These are phyloP conservation scores for Trachymyrmex cornetzi DNA, from an alignment of 1,140 invertebrate species.

Conservation along the genomic window DNA sequence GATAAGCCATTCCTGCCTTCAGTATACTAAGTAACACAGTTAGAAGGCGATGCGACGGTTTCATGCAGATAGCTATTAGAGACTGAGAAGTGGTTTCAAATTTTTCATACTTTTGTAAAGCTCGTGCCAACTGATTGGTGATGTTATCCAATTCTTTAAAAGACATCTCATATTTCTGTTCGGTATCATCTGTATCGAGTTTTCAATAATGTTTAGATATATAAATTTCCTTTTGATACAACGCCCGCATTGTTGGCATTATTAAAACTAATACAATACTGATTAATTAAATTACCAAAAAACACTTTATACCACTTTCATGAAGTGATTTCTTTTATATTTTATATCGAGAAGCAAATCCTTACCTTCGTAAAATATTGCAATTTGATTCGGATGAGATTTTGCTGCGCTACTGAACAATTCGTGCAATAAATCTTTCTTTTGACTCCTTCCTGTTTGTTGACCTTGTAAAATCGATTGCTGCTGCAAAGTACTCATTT, in stretches of 20 bases:
- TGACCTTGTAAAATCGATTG: constrained; percentile 89
- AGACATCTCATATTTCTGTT: constrained; percentile 82
- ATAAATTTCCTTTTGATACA: neutral
- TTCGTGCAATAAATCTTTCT: constrained; percentile 85
- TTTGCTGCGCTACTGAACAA: constrained; percentile 85
- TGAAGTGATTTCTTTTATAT: neutral
- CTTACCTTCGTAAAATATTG: constrained; percentile 88
- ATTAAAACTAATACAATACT: neutral
- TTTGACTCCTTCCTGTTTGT: constrained; percentile 81
- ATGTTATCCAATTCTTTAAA: constrained; percentile 88
- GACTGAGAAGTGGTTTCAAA: constrained; percentile 87
- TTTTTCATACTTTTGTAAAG: constrained; percentile 87
- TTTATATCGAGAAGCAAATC: neutral
- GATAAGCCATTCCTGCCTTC: constrained; percentile 93
- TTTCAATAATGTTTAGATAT: neutral
- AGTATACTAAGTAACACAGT: constrained; percentile 91
- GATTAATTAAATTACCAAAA: constrained; percentile 9
- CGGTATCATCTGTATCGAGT: constrained; percentile 82
- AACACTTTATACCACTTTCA: neutral
- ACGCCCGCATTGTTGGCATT: neutral
- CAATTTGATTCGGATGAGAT: constrained; percentile 84
- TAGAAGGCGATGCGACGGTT: constrained; percentile 91
- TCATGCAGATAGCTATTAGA: constrained; percentile 92
- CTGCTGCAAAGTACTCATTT: constrained; percentile 90
- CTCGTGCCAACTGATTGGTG: constrained; percentile 88